Percentiles rank a stretch among this genome's conserved stretches.
phyloP scores from a whole-genome alignment of 2,113 vertebrate genomes.

The Mionectes macconnelli region DNA sequence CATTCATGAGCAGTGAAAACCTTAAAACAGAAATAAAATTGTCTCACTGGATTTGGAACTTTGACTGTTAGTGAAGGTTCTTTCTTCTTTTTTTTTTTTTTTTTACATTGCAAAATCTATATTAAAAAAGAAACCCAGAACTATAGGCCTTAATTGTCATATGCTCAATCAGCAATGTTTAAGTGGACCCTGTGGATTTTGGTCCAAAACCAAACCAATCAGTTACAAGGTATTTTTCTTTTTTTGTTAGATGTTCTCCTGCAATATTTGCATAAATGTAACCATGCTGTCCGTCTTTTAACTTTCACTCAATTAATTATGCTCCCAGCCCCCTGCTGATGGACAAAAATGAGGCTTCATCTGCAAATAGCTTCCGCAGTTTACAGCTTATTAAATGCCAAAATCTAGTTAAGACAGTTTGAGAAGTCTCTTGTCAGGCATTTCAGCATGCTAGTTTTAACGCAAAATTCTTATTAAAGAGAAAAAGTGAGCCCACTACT shows the following conservation, averaged over 20 bases:
- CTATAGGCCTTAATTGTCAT: slow-evolving; percentile 71
- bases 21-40: slow-evolving; percentile 54
- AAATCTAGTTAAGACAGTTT: slow-evolving; percentile 82
- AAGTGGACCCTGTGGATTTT: slow-evolving; percentile 80
- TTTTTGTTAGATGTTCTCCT: slow-evolving; percentile 72
- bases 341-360: slow-evolving; percentile 84
- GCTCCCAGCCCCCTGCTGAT: slow-evolving; percentile 80
- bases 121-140: background rate
- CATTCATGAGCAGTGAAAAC: slow-evolving; percentile 62
- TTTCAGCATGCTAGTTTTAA: slow-evolving; percentile 74
- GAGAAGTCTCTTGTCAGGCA: slow-evolving; percentile 77
- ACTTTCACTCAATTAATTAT: slow-evolving; percentile 86
- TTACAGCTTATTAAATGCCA: slow-evolving; percentile 86
- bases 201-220: slow-evolving; percentile 72
- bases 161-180: slow-evolving; percentile 68
- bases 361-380: slow-evolving; percentile 82
- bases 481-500: slow-evolving; percentile 43
- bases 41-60: slow-evolving; percentile 66
- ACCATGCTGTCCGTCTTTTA: slow-evolving; percentile 80
- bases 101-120: slow-evolving; percentile 36
- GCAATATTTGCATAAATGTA: slow-evolving; percentile 83
- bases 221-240: slow-evolving; percentile 72
- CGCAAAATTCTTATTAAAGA: slow-evolving; percentile 71
- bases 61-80: background rate
- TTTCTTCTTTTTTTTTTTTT: slow-evolving; percentile 36